Evolutionary conservation across 2,888 invertebrate genomes (phyloP).

Genomic region (Bugulina stolonifera): DNA sequence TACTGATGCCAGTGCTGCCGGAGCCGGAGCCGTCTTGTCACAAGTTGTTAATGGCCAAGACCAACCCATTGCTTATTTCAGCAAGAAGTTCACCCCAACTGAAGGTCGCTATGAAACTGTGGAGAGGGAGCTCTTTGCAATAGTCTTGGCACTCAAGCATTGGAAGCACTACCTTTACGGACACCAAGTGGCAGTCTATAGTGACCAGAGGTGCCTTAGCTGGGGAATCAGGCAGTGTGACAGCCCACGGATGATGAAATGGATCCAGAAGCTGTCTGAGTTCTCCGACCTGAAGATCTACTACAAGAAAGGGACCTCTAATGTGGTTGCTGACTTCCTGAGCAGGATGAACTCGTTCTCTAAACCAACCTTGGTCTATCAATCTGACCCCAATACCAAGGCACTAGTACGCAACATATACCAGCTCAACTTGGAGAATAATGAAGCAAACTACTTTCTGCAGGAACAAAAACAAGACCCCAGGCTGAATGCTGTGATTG

Average conservation of each 20-base stretch:
- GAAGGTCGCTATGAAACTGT: background rate
- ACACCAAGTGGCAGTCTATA: background rate
- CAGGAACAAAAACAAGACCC: too few relatives aligned
- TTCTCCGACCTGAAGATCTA: too few relatives aligned
- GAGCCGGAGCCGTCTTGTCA: background rate
- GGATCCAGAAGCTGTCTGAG: background rate
- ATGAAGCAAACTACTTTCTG: too few relatives aligned
- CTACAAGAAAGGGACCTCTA: background rate
- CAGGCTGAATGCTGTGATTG: too few relatives aligned
- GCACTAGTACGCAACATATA: too few relatives aligned
- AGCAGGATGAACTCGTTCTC: background rate
- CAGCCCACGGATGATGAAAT: background rate
- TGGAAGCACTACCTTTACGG: conserved; percentile 8
- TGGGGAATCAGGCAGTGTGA: too few relatives aligned
- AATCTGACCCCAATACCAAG: too few relatives aligned
- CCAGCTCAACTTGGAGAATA: too few relatives aligned
- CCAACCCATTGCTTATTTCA: conserved; percentile 7
- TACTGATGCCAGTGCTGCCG: background rate
- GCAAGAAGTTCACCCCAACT: background rate
- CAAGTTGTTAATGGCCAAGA: background rate
- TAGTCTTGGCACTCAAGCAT: too few relatives aligned
- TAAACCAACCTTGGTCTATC: too few relatives aligned
- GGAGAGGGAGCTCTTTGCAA: conserved; percentile 2
- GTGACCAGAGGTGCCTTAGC: too few relatives aligned
- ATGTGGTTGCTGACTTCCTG: background rate